Percentiles rank a stretch among this genome's conserved stretches.
Conservation (phyloP, 2,113 vertebrate genomes). For the Sinocyclocheilus maitianheensis region DNA sequence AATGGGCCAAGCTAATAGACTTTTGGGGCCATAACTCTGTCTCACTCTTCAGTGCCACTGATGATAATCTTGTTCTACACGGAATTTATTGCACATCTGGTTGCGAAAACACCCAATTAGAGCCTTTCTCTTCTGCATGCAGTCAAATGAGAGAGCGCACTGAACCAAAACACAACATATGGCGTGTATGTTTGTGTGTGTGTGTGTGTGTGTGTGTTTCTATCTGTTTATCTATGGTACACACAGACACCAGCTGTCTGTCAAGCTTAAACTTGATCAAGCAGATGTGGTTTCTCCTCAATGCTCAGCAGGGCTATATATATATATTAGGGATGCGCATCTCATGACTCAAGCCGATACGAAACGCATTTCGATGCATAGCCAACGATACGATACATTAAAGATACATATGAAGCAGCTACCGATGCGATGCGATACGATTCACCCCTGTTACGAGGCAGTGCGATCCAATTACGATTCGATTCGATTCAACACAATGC, state of each 20-base stretch:
- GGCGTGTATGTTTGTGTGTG: conserved; percentile 37
- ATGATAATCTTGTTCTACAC: conserved; percentile 59
- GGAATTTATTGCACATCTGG: conserved; percentile 60
- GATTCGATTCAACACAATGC: too few species aligned
- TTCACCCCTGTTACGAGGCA: too few species aligned
- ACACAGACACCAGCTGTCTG: conserved; percentile 41
- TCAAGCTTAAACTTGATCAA: conserved; percentile 50
- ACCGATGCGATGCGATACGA: too few species aligned
- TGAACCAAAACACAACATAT: conserved; percentile 61
- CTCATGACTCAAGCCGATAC: too few species aligned
- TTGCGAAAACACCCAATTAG: conserved; percentile 59
- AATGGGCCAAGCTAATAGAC: conserved; percentile 31
- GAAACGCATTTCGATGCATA: too few species aligned
- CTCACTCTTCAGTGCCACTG: conserved; percentile 45
- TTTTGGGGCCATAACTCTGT: conserved; percentile 32
- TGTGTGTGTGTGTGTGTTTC: conserved; percentile 18
- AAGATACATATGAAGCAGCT: too few species aligned
- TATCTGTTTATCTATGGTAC: conserved; percentile 33
- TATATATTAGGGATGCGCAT: too few species aligned
- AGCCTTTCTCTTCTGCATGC: conserved; percentile 48
- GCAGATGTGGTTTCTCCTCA: conserved; percentile 19
- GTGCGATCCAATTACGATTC: too few species aligned
- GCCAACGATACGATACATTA: too few species aligned
- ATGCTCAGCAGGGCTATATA: neutral
- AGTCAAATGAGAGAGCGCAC: conserved; percentile 55